Conservation (phyloP, 1,140 invertebrate species). For the Ganaspis sp. region DNA sequence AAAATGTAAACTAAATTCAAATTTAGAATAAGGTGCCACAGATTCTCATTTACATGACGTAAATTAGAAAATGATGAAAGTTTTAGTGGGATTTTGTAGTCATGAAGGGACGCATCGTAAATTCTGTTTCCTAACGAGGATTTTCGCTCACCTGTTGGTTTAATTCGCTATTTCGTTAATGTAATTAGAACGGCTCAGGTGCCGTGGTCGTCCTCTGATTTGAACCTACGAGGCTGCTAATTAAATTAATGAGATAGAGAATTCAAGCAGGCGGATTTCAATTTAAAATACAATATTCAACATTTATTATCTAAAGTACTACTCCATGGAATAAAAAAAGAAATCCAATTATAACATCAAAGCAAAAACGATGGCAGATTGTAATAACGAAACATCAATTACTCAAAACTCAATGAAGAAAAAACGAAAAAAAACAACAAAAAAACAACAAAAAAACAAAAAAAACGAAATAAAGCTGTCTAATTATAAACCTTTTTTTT, state of each 20-base stretch:
- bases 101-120: constrained; percentile 36
- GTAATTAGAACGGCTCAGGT: constrained; percentile 38
- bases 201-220: constrained; percentile 7
- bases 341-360: too few relatives aligned
- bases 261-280: constrained; percentile 12
- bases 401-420: too few relatives aligned
- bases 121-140: constrained; percentile 38
- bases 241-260: constrained; percentile 37
- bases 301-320: background rate
- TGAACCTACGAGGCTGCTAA: constrained; percentile 15
- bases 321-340: too few relatives aligned
- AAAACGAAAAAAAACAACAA: too few relatives aligned
- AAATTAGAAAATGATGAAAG: constrained; percentile 14
- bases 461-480: too few relatives aligned
- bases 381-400: too few relatives aligned
- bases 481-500: too few relatives aligned
- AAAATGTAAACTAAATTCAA: constrained; percentile 14
- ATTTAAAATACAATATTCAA: constrained; percentile 12
- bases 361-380: too few relatives aligned
- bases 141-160: constrained; percentile 44
- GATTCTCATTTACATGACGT: constrained; percentile 9
- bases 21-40: constrained; percentile 13
- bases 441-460: too few relatives aligned
- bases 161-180: constrained; percentile 38
- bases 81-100: background rate